These are phyloP conservation scores for Ophthalmotilapia sp. DNA, from an alignment of 2,113 vertebrate species.

Conservation along the genomic window DNA sequence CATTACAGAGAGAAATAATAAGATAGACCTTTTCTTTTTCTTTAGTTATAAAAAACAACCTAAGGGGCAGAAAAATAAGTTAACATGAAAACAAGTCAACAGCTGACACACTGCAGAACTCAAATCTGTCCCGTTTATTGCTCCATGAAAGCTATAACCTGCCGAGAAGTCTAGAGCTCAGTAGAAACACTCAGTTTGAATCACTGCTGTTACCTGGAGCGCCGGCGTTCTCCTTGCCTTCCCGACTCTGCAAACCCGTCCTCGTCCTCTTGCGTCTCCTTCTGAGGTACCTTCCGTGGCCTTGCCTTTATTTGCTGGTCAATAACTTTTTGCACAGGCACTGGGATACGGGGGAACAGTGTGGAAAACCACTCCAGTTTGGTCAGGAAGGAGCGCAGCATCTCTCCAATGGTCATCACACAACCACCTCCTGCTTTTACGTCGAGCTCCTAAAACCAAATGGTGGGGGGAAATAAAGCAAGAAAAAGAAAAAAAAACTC, in stretches of 20 bases:
- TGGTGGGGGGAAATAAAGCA: constrained; percentile 15
- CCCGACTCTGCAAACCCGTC: constrained; percentile 74
- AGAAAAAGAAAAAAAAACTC: neutral
- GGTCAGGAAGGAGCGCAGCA: constrained; percentile 96
- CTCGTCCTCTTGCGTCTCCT: constrained; percentile 80
- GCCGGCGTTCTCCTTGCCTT: constrained; percentile 79
- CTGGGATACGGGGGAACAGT: constrained; percentile 94
- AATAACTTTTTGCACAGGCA: constrained; percentile 95
- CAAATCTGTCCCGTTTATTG: neutral
- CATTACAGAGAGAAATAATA: neutral
- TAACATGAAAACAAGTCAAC: neutral
- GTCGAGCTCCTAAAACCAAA: constrained; percentile 84
- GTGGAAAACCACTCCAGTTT: constrained; percentile 99
- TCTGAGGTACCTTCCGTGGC: constrained; percentile 84
- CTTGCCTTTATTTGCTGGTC: constrained; percentile 94
- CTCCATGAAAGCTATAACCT: neutral
- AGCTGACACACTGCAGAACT: neutral
- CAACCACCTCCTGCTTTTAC: constrained; percentile 98
- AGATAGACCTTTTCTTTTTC: neutral
- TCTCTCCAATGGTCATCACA: constrained; percentile 96
- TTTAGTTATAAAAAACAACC: neutral
- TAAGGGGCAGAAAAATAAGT: neutral
- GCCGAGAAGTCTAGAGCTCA: neutral
- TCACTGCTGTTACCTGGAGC: constrained; percentile 78
- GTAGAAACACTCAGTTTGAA: neutral